A percentile compares a stretch with the other conserved stretches of the same genome.
These are phyloP conservation scores for Esox lucius DNA, from an alignment of 2,797 vertebrate species.

Conservation along the genomic window DNA sequence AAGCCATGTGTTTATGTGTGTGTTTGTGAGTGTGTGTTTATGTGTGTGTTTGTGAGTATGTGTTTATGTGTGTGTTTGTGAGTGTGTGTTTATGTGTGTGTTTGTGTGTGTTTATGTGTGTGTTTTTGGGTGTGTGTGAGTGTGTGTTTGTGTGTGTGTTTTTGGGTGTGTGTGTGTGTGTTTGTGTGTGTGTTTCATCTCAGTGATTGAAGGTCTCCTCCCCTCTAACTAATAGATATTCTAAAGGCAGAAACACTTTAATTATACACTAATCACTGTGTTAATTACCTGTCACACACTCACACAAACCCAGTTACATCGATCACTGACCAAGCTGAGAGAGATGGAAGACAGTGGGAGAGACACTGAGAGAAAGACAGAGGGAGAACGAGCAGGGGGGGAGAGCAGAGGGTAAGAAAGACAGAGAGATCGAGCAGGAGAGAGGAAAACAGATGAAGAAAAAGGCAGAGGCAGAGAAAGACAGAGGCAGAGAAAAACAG, in stretches of 20 bases:
- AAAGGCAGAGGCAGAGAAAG: too few species aligned
- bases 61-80: too few species aligned
- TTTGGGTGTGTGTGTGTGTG: slow-evolving; percentile 15
- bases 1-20: background rate
- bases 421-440: background rate
- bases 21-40: slow-evolving; percentile 6
- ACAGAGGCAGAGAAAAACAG: too few species aligned
- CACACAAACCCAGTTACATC: slow-evolving; percentile 58
- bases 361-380: background rate
- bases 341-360: background rate
- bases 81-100: too few species aligned
- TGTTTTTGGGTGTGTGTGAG: too few species aligned
- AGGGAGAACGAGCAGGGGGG: too few species aligned
- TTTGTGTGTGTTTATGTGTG: too few species aligned
- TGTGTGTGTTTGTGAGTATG: too few species aligned
- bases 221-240: slow-evolving; percentile 65
- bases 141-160: background rate
- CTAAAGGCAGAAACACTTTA: too few species aligned
- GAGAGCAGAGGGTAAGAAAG: background rate
- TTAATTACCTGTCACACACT: slow-evolving; percentile 69
- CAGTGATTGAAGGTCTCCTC: slow-evolving; percentile 29
- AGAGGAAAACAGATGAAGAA: too few species aligned
- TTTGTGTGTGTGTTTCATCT: slow-evolving; percentile 21
- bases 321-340: slow-evolving; percentile 54
- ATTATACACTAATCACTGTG: slow-evolving; percentile 72